Conservation (phyloP, 1,140 invertebrate genomes). For the Eumeta japonica region DNA sequence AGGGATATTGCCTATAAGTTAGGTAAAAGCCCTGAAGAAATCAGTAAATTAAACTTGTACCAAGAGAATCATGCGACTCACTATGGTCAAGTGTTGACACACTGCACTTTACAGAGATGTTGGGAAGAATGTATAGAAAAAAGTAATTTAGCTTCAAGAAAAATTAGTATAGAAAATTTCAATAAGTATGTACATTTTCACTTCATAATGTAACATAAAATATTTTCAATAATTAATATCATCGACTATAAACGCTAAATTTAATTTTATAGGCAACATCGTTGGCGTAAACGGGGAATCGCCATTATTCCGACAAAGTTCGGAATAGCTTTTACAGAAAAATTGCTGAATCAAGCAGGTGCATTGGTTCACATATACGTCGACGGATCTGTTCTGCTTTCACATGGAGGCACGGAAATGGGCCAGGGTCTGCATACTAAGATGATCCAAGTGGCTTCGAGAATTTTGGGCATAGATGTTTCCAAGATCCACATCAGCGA, state of each 20-base stretch:
- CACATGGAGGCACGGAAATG: conserved; percentile 93
- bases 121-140: conserved; percentile 79
- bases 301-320: conserved; percentile 87
- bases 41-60: conserved; percentile 74
- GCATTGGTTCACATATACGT: conserved; percentile 86
- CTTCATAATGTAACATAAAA: background rate
- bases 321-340: conserved; percentile 81
- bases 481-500: conserved; percentile 85
- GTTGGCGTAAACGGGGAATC: conserved; percentile 87
- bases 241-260: background rate
- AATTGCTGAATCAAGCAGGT: conserved; percentile 84
- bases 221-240: conserved; percentile 2
- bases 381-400: conserved; percentile 90
- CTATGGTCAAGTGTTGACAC: conserved; percentile 72
- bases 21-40: conserved; percentile 59
- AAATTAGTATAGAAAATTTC: conserved; percentile 64
- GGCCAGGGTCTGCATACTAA: conserved; percentile 95
- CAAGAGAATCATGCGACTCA: conserved; percentile 76
- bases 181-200: conserved; percentile 63
- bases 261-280: conserved; percentile 71
- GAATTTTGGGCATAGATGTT: conserved; percentile 70
- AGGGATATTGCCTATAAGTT: conserved; percentile 73
- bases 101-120: conserved; percentile 77
- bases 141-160: conserved; percentile 67
- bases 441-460: conserved; percentile 86